Conservation (phyloP, 2,797 vertebrate genomes). For the Centroberyx gerrardi region DNA sequence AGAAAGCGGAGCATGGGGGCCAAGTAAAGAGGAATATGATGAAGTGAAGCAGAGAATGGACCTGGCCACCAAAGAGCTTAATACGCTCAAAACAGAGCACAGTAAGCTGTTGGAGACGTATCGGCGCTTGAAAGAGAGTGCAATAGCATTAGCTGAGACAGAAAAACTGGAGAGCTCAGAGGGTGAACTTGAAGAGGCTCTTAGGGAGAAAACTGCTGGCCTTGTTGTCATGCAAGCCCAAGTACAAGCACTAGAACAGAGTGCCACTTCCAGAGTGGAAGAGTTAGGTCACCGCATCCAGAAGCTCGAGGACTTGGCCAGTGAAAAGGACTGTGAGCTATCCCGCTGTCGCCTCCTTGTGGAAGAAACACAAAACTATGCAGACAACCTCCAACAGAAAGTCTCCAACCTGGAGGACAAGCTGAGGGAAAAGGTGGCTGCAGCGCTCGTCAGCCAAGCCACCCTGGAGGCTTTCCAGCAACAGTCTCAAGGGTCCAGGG, state of each 20-base stretch:
- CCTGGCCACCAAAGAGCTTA: constrained; percentile 84
- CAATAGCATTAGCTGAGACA: constrained; percentile 59
- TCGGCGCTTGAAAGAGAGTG: constrained; percentile 68
- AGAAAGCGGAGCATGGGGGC: constrained; percentile 67
- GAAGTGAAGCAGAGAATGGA: constrained; percentile 87
- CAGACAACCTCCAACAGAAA: constrained; percentile 80
- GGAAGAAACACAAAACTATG: constrained; percentile 82
- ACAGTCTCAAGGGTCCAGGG: constrained; percentile 41
- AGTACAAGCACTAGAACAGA: constrained; percentile 83
- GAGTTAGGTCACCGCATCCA: constrained; percentile 79
- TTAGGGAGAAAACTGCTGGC: constrained; percentile 79
- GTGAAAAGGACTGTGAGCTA: constrained; percentile 88
- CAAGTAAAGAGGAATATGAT: constrained; percentile 79
- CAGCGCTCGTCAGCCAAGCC: constrained; percentile 88
- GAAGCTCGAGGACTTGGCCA: constrained; percentile 84
- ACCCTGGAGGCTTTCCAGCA: constrained; percentile 88
- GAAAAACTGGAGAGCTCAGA: constrained; percentile 50
- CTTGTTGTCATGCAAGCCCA: constrained; percentile 83
- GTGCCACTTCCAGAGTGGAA: constrained; percentile 71
- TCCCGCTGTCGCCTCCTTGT: constrained; percentile 79
- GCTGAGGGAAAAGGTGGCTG: constrained; percentile 89
- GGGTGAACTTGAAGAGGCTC: constrained; percentile 74
- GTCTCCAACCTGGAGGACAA: constrained; percentile 86
- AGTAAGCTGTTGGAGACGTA: constrained; percentile 72
- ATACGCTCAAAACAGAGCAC: constrained; percentile 81